These are phyloP conservation scores for Zoanthus sociatus DNA, from an alignment of 92 coral and sea anemone species.

Conservation along the genomic window DNA sequence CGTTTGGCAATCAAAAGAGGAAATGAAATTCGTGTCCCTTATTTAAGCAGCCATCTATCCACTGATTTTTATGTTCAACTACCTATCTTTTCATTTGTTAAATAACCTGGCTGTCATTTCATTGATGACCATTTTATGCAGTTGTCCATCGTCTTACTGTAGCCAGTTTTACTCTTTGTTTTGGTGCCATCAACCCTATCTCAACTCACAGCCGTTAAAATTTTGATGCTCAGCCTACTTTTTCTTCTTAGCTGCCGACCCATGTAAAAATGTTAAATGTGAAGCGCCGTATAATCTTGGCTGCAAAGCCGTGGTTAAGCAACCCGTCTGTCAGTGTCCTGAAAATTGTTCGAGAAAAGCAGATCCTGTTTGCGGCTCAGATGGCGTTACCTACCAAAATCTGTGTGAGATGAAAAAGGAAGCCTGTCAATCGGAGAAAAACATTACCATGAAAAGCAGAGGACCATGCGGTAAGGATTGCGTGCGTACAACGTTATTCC, in stretches of 20 bases:
- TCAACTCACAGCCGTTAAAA: background rate
- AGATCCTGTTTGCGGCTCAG: slow-evolving; percentile 47
- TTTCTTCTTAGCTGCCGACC: slow-evolving; percentile 7
- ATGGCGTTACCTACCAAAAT: slow-evolving; percentile 47
- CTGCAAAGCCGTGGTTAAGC: background rate
- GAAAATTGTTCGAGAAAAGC: slow-evolving; percentile 20
- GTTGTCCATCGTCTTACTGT: background rate
- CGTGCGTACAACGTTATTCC: slow-evolving; percentile 18
- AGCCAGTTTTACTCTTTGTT: background rate
- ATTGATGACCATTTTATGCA: slow-evolving; percentile 3
- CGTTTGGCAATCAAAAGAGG: background rate
- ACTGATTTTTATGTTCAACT: background rate
- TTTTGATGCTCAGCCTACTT: background rate
- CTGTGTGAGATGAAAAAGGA: slow-evolving; percentile 51
- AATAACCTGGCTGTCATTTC: background rate
- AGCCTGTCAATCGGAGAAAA: slow-evolving; percentile 38
- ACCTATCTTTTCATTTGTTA: background rate
- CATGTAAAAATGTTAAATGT: background rate
- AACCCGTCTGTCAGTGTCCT: slow-evolving; percentile 45
- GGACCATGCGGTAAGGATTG: slow-evolving; percentile 50
- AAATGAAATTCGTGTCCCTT: background rate
- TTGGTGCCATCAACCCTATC: background rate
- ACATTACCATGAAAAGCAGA: slow-evolving; percentile 32
- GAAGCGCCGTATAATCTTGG: background rate
- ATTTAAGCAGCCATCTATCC: background rate